These are phyloP conservation scores for Eciton burchellii DNA, from an alignment of 1,140 invertebrate genomes.

Conservation along the genomic window DNA sequence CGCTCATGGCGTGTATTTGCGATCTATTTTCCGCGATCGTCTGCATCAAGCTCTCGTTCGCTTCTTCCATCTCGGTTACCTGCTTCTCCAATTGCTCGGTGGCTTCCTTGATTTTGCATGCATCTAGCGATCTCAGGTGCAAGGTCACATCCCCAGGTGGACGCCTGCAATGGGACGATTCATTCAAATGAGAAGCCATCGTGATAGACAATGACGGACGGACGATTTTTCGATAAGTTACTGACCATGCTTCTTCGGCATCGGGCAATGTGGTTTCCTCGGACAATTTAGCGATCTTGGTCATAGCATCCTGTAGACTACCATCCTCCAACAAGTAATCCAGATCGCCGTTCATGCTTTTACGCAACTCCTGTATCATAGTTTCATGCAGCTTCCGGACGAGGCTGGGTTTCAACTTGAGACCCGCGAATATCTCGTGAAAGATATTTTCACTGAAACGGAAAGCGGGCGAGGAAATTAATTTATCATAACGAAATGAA, in stretches of 20 bases:
- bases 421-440: constrained; percentile 65
- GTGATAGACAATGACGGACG: not conserved
- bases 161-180: constrained; percentile 72
- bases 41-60: constrained; percentile 72
- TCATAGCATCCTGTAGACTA: constrained; percentile 65
- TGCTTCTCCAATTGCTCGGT: constrained; percentile 65
- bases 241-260: constrained; percentile 71
- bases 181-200: constrained; percentile 11
- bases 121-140: constrained; percentile 77
- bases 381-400: constrained; percentile 69
- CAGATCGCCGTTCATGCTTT: constrained; percentile 69
- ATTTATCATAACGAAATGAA: not conserved
- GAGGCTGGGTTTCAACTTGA: constrained; percentile 64
- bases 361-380: constrained; percentile 69
- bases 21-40: constrained; percentile 66
- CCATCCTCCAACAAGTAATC: constrained; percentile 69
- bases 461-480: not conserved
- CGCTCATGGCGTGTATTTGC: constrained; percentile 27
- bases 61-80: constrained; percentile 70
- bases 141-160: constrained; percentile 77
- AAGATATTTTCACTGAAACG: constrained; percentile 75
- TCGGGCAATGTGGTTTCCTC: constrained; percentile 53
- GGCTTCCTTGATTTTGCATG: constrained; percentile 69
- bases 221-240: not conserved
- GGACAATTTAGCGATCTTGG: constrained; percentile 65